These are phyloP conservation scores for Nannobrachium achirus DNA, from an alignment of 2,113 vertebrate species.

Conservation along the genomic window DNA sequence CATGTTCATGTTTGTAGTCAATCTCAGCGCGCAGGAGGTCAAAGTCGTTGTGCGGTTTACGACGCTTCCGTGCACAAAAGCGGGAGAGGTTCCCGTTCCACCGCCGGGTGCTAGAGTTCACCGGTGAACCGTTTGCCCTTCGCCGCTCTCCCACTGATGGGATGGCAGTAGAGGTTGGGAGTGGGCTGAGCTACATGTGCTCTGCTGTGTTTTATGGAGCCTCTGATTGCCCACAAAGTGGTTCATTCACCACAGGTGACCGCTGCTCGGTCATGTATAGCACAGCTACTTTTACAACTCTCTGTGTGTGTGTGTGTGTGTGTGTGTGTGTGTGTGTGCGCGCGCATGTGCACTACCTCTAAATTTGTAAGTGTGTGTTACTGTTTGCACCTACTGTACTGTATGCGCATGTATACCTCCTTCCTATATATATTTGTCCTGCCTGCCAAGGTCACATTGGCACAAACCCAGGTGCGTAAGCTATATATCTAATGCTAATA, in stretches of 20 bases:
- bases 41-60: conserved; percentile 6
- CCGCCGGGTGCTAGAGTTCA: conserved; percentile 37
- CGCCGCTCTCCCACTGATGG: conserved; percentile 17
- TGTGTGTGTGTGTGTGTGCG: not conserved
- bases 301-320: not conserved
- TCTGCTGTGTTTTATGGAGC: conserved; percentile 46
- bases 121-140: conserved; percentile 60
- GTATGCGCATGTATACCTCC: not conserved
- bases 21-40: conserved; percentile 39
- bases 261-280: conserved; percentile 47
- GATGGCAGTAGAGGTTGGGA: conserved; percentile 40
- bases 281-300: not conserved
- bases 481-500: conserved; percentile 45
- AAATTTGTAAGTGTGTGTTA: not conserved
- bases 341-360: no score
- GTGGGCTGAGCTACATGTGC: conserved; percentile 21
- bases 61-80: not conserved
- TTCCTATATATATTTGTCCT: conserved; percentile 18
- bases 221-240: conserved; percentile 50
- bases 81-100: not conserved
- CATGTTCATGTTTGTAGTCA: conserved; percentile 55
- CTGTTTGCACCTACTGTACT: conserved; percentile 27
- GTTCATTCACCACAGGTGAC: conserved; percentile 66
- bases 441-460: conserved; percentile 51
- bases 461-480: conserved; percentile 35